Evolutionary conservation across 2,888 invertebrate genomes (phyloP).

Genomic region (Oeneis ivallda): DNA sequence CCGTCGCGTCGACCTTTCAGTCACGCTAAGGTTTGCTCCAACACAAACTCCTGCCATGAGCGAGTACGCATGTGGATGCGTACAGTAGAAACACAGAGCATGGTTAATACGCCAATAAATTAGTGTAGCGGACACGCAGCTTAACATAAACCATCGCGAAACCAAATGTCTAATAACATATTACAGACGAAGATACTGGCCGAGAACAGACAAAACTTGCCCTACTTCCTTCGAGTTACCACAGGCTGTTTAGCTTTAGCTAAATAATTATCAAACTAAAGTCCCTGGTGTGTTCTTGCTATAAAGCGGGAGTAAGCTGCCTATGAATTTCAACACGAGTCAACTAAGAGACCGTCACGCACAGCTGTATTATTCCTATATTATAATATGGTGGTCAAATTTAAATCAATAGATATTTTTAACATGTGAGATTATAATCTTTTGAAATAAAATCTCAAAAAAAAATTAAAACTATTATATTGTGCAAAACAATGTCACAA

Average conservation of each 20-base stretch:
- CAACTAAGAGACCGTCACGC: not conserved
- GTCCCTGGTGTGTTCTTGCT: not conserved
- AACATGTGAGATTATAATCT: not conserved
- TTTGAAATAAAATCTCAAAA: not conserved
- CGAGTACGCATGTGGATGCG: too few relatives aligned
- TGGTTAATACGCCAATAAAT: too few relatives aligned
- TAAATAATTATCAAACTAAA: not conserved
- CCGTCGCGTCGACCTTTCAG: not conserved
- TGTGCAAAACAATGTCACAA: not conserved
- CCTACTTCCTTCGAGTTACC: not conserved
- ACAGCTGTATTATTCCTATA: not conserved
- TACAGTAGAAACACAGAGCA: too few relatives aligned
- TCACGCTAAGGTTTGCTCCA: too few relatives aligned
- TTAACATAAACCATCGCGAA: too few relatives aligned
- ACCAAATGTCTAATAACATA: too few relatives aligned
- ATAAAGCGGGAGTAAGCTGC: not conserved
- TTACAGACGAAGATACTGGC: not conserved
- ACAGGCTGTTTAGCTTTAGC: too few relatives aligned
- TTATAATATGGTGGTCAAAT: not conserved
- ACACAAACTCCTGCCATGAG: not conserved
- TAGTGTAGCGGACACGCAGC: too few relatives aligned
- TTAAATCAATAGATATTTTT: not conserved
- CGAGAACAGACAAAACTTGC: not conserved
- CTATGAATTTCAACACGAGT: too few relatives aligned
- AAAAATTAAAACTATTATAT: not conserved